A percentile compares a stretch with the other conserved stretches of the same genome.
phyloP scores from a whole-genome alignment of 2,797 vertebrate genomes.

The Nyctalus aviator region DNA sequence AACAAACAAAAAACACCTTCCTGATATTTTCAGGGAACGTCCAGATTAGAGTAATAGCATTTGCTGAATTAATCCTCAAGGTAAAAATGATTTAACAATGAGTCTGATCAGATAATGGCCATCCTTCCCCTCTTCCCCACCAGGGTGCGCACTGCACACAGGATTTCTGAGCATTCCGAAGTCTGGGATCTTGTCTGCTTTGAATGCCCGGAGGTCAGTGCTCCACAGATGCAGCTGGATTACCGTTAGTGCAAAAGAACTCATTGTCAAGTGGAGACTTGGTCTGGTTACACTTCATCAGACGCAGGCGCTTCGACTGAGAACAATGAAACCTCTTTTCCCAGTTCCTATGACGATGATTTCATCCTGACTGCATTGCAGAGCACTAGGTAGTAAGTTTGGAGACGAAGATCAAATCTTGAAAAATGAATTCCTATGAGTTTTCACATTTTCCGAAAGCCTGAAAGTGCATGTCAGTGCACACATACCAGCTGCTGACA shows the following conservation, averaged over 20 bases:
- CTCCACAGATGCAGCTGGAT: neutral
- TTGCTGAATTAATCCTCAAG: neutral
- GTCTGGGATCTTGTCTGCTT: neutral
- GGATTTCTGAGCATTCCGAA: neutral
- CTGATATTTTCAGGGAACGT: neutral
- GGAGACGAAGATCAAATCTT: conserved; percentile 3
- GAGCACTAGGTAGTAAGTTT: neutral
- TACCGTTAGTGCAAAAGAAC: neutral
- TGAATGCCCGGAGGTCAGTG: neutral
- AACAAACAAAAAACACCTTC: neutral
- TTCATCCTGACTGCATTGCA: neutral
- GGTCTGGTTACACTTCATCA: neutral
- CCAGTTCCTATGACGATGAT: neutral
- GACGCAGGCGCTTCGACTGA: neutral
- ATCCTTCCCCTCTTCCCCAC: conserved; percentile 30
- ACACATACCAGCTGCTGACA: neutral
- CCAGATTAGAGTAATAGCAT: neutral
- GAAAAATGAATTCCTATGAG: neutral
- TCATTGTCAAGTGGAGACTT: neutral
- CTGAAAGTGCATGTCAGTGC: neutral
- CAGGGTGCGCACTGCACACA: conserved; percentile 48
- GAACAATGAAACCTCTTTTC: neutral
- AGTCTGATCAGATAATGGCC: neutral
- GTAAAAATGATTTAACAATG: neutral
- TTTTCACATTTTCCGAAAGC: conserved; percentile 4